Evolutionary conservation across 1,140 invertebrate genomes (phyloP).

Genomic region (Lepidurus packardi): DNA sequence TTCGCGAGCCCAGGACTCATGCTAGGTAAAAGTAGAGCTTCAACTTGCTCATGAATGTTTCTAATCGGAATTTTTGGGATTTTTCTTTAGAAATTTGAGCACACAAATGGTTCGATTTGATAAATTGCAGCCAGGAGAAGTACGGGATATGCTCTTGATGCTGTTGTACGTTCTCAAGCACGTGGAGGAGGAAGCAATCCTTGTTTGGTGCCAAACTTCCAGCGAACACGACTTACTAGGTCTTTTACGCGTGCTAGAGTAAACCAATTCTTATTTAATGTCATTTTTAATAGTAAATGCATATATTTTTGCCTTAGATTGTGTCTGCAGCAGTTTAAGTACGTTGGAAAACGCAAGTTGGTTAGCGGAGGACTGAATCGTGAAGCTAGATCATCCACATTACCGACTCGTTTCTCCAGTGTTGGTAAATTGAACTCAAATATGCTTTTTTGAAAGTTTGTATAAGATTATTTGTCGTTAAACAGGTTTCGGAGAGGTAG

Average conservation of each 20-base stretch:
- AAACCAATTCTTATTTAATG: conserved; percentile 46
- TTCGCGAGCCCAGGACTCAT: background rate
- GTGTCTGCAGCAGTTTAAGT: conserved; percentile 80
- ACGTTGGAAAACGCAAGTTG: conserved; percentile 72
- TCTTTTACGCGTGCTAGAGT: conserved; percentile 76
- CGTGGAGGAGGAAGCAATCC: conserved; percentile 76
- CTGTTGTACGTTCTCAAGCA: conserved; percentile 88
- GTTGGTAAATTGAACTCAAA: background rate
- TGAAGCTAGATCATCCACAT: conserved; percentile 60
- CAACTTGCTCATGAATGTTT: conserved; percentile 33
- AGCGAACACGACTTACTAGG: conserved; percentile 64
- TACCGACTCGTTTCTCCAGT: conserved; percentile 59
- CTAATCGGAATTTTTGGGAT: conserved; percentile 20
- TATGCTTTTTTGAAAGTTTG: too few relatives aligned
- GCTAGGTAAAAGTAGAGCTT: conserved; percentile 32
- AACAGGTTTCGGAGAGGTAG: conserved; percentile 40
- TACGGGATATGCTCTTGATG: conserved; percentile 81
- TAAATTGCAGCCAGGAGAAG: conserved; percentile 67
- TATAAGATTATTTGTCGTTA: conserved; percentile 29
- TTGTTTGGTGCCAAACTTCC: conserved; percentile 84
- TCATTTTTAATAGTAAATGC: conserved; percentile 34
- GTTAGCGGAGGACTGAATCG: conserved; percentile 45
- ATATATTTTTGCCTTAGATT: conserved; percentile 53
- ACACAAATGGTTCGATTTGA: conserved; percentile 55
- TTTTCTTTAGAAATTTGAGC: background rate